A percentile compares a stretch with the other conserved stretches of the same genome.
Conservation (phyloP, 2,113 vertebrate genomes). For the Solea solea region DNA sequence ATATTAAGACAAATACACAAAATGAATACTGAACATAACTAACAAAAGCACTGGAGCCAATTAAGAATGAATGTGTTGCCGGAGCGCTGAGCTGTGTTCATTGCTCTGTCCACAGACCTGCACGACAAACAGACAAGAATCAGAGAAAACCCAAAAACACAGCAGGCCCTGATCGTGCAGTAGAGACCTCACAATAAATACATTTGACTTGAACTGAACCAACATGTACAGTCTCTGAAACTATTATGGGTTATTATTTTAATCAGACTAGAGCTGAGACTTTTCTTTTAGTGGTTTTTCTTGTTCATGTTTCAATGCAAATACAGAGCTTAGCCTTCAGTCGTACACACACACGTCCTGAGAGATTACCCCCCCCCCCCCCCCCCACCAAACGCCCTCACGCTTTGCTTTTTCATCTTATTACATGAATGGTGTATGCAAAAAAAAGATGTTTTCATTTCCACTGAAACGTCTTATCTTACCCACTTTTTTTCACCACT, state of each 20-base stretch:
- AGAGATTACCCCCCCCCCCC: constrained; percentile 14
- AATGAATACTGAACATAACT: too few relatives aligned
- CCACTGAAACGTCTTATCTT: constrained; percentile 35
- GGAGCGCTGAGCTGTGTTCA: too few relatives aligned
- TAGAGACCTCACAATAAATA: too few relatives aligned
- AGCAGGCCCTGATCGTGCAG: too few relatives aligned
- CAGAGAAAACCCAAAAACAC: too few relatives aligned
- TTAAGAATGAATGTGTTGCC: too few relatives aligned
- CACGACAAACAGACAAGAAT: too few relatives aligned
- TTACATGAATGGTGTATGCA: constrained; percentile 36
- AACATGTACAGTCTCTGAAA: background rate
- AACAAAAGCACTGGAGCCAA: too few relatives aligned
- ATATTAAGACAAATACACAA: too few relatives aligned
- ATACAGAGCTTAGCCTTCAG: constrained; percentile 6
- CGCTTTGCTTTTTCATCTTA: constrained; percentile 40
- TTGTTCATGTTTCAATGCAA: background rate
- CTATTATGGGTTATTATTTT: background rate
- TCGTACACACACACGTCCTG: constrained; percentile 14
- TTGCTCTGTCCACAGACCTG: too few relatives aligned
- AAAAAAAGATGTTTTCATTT: constrained; percentile 56
- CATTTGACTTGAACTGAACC: too few relatives aligned
- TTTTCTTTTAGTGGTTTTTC: constrained; percentile 4
- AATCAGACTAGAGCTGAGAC: background rate
- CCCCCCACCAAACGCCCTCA: constrained; percentile 14
- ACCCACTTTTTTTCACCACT: constrained; percentile 26